phyloP scores from a whole-genome alignment of 2,113 vertebrate species.

The Oceanites oceanicus region DNA sequence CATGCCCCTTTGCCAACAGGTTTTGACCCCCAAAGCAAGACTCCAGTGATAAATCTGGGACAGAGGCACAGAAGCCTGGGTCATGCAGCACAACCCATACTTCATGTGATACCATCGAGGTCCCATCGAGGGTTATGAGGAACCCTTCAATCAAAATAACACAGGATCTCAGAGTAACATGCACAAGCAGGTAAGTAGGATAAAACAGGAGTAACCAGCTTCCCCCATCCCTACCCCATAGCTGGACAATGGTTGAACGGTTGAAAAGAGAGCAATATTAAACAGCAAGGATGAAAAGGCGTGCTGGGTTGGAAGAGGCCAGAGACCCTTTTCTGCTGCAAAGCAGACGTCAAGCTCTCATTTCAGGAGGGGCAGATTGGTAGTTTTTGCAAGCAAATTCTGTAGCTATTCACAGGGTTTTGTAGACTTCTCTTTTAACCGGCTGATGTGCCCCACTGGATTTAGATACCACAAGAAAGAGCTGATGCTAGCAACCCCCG shows the following conservation, averaged over 20 bases:
- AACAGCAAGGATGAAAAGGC: neutral
- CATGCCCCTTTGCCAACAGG: neutral
- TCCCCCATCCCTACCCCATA: too few species aligned
- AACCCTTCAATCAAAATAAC: neutral
- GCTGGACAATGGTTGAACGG: neutral
- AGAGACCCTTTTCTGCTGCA: neutral
- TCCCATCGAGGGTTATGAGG: neutral
- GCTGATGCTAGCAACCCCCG: neutral
- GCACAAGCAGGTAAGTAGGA: neutral
- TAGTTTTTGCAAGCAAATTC: neutral
- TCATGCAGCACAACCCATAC: neutral
- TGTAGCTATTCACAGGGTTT: neutral
- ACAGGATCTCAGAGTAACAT: neutral
- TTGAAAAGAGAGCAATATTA: neutral
- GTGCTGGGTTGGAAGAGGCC: neutral
- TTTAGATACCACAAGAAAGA: neutral
- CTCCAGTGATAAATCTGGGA: neutral
- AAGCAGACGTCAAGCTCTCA: neutral
- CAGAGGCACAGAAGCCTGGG: neutral
- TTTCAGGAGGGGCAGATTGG: neutral
- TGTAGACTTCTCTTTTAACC: neutral
- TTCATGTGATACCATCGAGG: fast-evolving
- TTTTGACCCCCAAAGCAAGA: neutral
- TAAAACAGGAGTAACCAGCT: neutral
- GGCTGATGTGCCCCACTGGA: too few species aligned